These are phyloP conservation scores for Hemicentrotus pulcherrimus DNA, from an alignment of 35 echinoderm and acorn worm genomes.

Conservation along the genomic window DNA sequence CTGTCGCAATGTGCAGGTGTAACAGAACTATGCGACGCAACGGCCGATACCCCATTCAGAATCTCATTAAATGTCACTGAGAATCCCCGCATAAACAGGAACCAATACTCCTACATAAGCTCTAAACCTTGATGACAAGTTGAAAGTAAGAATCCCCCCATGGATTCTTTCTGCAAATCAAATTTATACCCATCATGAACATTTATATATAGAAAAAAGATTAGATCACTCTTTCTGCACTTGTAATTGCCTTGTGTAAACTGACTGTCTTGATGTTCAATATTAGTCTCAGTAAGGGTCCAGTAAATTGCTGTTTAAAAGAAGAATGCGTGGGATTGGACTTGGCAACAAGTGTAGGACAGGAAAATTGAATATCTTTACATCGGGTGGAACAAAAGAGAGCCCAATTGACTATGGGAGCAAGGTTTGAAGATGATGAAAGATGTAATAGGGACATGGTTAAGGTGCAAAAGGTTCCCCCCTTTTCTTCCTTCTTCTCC, in stretches of 20 bases:
- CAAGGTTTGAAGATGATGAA: neutral
- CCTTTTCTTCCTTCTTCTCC: too few relatives aligned
- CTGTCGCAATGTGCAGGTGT: neutral
- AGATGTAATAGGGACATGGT: neutral
- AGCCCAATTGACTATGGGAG: neutral
- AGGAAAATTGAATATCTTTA: neutral
- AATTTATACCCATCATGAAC: neutral
- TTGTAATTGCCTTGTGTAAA: neutral
- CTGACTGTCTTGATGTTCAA: neutral
- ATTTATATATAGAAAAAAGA: neutral
- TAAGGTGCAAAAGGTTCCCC: neutral
- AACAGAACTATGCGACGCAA: neutral
- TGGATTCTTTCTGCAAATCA: neutral
- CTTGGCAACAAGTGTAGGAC: neutral
- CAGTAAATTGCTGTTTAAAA: neutral
- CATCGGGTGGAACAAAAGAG: neutral
- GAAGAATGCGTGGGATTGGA: neutral
- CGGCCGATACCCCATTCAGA: neutral
- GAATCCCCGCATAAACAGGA: neutral
- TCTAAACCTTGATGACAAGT: neutral
- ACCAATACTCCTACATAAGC: neutral
- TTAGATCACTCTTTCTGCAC: neutral
- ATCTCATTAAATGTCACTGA: constrained; percentile 4
- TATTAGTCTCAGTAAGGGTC: neutral
- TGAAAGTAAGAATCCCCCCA: neutral